phyloP scores from a whole-genome alignment of 2,113 vertebrate genomes.

The Phalacrocorax pelagicus region DNA sequence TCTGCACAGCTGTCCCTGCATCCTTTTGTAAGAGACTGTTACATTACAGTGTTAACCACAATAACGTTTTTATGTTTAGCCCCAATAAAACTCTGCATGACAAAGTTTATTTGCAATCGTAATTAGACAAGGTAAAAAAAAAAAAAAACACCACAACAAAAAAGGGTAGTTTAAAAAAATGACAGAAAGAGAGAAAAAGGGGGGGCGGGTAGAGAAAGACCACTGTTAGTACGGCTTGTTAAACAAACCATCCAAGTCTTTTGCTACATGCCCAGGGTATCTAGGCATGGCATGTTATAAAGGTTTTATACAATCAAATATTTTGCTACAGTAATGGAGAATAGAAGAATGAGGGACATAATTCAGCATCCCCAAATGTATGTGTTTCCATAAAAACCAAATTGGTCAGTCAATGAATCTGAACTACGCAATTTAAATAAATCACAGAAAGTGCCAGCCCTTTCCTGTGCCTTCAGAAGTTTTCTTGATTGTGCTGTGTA shows the following conservation, averaged over 20 bases:
- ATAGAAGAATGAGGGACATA: slow-evolving; percentile 1
- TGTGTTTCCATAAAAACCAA: neutral
- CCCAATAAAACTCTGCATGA: slow-evolving; percentile 51
- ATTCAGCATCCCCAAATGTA: neutral
- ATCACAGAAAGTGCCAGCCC: slow-evolving; percentile 1
- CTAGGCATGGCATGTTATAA: neutral
- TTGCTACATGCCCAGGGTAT: slow-evolving; percentile 12
- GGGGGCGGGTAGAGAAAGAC: neutral
- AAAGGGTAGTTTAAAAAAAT: slow-evolving; percentile 23
- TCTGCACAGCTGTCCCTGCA: slow-evolving; percentile 61
- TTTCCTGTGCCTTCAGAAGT: slow-evolving; percentile 26
- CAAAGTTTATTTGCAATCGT: slow-evolving; percentile 46
- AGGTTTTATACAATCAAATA: slow-evolving; percentile 51
- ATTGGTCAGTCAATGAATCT: neutral
- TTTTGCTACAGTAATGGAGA: slow-evolving; percentile 2
- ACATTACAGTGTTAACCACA: slow-evolving; percentile 48
- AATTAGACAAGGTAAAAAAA: slow-evolving; percentile 45
- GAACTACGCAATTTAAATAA: slow-evolving; percentile 28
- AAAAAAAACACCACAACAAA: neutral
- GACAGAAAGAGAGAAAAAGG: neutral
- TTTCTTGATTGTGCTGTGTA: slow-evolving; percentile 26
- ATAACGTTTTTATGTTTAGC: slow-evolving; percentile 45
- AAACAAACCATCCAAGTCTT: slow-evolving; percentile 34
- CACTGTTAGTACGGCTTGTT: slow-evolving; percentile 28
- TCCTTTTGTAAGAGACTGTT: slow-evolving; percentile 58